These are phyloP conservation scores for Stichopus horrens DNA, from an alignment of 53 echinoderm and acorn worm genomes.

Conservation along the genomic window DNA sequence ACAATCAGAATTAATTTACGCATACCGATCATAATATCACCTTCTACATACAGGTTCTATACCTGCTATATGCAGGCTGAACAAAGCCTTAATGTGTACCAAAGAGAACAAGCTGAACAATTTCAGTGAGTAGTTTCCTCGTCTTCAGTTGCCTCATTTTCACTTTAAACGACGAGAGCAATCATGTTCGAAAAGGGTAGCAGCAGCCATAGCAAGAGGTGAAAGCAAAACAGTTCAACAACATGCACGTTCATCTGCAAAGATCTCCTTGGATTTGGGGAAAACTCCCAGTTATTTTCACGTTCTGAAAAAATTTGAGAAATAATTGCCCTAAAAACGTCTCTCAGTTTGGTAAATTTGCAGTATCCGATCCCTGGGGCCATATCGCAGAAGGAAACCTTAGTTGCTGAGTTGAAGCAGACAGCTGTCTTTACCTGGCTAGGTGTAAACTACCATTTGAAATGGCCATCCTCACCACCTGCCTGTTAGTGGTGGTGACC, in stretches of 20 bases:
- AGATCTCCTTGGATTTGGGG: constrained; percentile 20
- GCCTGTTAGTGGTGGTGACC: constrained; percentile 4
- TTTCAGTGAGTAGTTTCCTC: too few species aligned
- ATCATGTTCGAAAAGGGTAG: too few species aligned
- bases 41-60: too few species aligned
- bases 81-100: too few species aligned
- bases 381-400: neutral
- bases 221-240: neutral
- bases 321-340: constrained; percentile 41
- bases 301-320: constrained; percentile 19
- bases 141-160: too few species aligned
- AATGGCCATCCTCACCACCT: neutral
- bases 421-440: neutral
- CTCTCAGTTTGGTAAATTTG: constrained; percentile 33
- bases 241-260: neutral
- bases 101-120: too few species aligned
- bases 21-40: too few species aligned
- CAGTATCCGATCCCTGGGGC: constrained; percentile 10
- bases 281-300: constrained; percentile 1
- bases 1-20: too few species aligned
- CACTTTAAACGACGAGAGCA: too few species aligned
- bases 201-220: too few species aligned
- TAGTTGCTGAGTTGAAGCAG: neutral
- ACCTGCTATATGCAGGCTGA: too few species aligned
- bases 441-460: too few species aligned